Percentiles rank a stretch among this genome's conserved stretches.
phyloP scores from a whole-genome alignment of 2,797 vertebrate species.

The Cyprinella venusta region DNA sequence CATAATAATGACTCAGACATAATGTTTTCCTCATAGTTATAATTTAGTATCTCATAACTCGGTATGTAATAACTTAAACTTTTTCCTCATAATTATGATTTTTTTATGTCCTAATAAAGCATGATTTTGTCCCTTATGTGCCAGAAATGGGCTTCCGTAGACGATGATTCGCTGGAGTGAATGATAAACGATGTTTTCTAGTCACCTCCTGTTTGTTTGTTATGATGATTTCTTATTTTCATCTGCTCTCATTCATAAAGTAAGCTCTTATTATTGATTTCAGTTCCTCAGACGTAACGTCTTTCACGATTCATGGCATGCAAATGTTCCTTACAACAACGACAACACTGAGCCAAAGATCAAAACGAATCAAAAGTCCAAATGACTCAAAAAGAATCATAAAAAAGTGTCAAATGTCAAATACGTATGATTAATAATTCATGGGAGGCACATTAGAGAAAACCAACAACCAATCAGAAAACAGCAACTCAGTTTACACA shows the following conservation, averaged over 20 bases:
- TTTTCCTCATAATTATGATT: too few species aligned
- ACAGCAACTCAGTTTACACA: not conserved
- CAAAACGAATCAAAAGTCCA: not conserved
- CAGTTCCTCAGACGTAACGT: not conserved
- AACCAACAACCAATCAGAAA: too few species aligned
- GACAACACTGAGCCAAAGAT: not conserved
- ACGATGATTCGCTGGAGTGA: not conserved
- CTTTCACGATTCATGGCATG: conserved; percentile 32
- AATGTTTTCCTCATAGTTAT: too few species aligned
- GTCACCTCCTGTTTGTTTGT: not conserved
- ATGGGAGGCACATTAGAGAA: conserved; percentile 5
- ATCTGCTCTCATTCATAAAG: not conserved
- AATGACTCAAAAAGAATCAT: conserved; percentile 13
- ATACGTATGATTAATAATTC: not conserved
- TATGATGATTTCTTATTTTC: not conserved
- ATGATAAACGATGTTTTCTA: not conserved
- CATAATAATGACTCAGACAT: too few species aligned
- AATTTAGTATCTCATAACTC: too few species aligned
- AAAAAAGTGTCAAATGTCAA: not conserved
- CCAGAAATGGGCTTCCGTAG: not conserved
- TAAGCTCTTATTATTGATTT: conserved; percentile 1
- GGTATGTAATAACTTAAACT: too few species aligned
- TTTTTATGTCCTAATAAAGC: not conserved
- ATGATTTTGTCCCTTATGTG: not conserved
- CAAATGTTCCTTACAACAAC: conserved; percentile 13